Conservation (phyloP, 1,140 invertebrate genomes). For the Drosophila ambigua region DNA sequence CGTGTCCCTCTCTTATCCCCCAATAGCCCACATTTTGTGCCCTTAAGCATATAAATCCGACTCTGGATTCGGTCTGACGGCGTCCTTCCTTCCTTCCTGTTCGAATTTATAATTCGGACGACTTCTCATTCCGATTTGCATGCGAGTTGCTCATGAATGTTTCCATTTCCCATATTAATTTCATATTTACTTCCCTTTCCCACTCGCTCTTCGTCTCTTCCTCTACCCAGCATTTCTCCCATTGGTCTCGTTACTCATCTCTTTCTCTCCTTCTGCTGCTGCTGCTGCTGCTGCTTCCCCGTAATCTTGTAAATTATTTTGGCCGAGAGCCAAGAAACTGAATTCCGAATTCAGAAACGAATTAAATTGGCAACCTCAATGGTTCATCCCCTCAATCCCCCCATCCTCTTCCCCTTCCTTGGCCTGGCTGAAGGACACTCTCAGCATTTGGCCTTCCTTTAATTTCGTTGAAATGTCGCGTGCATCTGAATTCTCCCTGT, state of each 20-base stretch:
- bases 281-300: neutral
- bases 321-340: slow-evolving; percentile 49
- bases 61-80: neutral
- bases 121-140: neutral
- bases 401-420: neutral
- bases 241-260: slow-evolving; percentile 3
- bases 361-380: slow-evolving; percentile 57
- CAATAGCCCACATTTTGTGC: neutral
- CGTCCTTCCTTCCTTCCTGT: too few species aligned
- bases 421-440: slow-evolving; percentile 38
- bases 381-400: neutral
- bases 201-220: neutral
- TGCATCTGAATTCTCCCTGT: slow-evolving; percentile 32
- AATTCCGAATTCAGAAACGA: slow-evolving; percentile 45
- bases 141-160: slow-evolving; percentile 7
- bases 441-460: slow-evolving; percentile 39
- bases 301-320: slow-evolving; percentile 53
- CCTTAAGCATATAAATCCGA: neutral
- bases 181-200: slow-evolving; percentile 1
- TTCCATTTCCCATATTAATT: slow-evolving; percentile 31
- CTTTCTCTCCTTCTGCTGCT: neutral
- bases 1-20: too few species aligned
- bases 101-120: slow-evolving; percentile 5
- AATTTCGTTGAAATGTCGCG: slow-evolving; percentile 60
- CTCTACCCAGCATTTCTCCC: slow-evolving; percentile 9